Evolutionary conservation across 1,140 invertebrate species (phyloP), one percentile per base, ranked within the genome.

Genomic region (Diplogasteroides magnus): DNA sequence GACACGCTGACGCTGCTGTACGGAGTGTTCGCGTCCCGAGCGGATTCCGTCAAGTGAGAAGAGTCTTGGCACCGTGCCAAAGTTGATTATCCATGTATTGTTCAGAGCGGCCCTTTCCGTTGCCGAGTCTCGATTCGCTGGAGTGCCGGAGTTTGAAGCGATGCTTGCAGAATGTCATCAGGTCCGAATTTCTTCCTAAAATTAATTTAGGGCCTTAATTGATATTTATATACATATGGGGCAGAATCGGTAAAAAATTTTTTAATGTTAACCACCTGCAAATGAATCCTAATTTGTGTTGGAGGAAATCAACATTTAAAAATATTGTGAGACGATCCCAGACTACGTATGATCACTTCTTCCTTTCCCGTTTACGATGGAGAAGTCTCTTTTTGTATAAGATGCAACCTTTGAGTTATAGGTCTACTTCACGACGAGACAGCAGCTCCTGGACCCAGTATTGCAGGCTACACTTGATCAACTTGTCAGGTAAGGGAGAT

Each of bases 1-100:
- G 79, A 81, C 55, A 78, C 79, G 13, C 79, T 79, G 58, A 72
- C 80, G 14, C 59, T 81, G 13, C 69, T 81, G 2, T 81, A 81
- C 62, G 79, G 79, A 31, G 77, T 81, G 31, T 81, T 81, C 61
- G 80, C 79, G 3, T 72, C 78, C 19, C 77, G 78, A 60, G 80
- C 81, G 2, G 67, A 66, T 27, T 62, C 76, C 23, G 75, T 81
- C n/a, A 78, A 79, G 79, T 79, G 58, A 59, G 57, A 65, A 14
- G 28, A 48, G 37, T 6, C 37, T 6, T 6, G 19, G 37, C 6
- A 19, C 14, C n/a, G n/a, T 23, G 37, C 6, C 6, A 19, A 48
- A 48, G 37, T 6, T 6, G 6, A 19, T 48, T 11, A 6, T 61
- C 29, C 6, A 1, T 6, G 3, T 14, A 66, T 31, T 11, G 6